Base-by-base conservation (phyloP, 2,113 vertebrate genomes). In the Anthoscopus minutus region DNA sequence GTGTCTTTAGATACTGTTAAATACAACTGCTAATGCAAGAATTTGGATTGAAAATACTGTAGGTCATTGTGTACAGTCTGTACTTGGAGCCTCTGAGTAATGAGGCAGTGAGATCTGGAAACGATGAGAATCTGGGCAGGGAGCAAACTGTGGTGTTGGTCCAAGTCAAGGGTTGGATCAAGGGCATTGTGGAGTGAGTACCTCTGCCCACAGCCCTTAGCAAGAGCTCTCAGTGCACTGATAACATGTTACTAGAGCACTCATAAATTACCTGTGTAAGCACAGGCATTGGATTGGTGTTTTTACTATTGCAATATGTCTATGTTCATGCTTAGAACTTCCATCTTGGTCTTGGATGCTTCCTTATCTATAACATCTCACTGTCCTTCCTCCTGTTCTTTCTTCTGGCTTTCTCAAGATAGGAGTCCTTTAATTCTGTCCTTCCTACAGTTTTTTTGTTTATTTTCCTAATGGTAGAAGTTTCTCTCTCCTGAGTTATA, bases 101-200 rank as follows among this genome's bases (percentile, higher is more conserved):
- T 27, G 42, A 57, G 42, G 64, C 17, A 61, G 65, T 83, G 51
- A 48, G 45, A 30, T 37, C 15, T 65, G 64, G 42, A 31, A 77
- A 31, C 4, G 4, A 31, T 56, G n/a, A n/a, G n/a, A n/a, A n/a
- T 73, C 42, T 3, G 4, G 7, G 14, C 18, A 86, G 54, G 30
- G 62, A 53, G 15, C 0, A 0, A 70, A 8, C n/a, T n/a, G 4
- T 33, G 58, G 24, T 33, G 27, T 23, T n/a, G 38, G 11, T 50
- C 27, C 16, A 56, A 72, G 17, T 62, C 11, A 31, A 10, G 45
- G 54, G 31, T 6, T 78, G 47, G 23, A 50, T 66, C 42, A 24
- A 40, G 17, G 15, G 31, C 16, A 23, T 31, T 83, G 25, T 81
- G 58, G 8, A 51, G 27, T 65, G 54, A 65, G 37, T 33, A 15